Base-by-base conservation (phyloP, 2,888 invertebrate genomes). In the Hesperia comma region DNA sequence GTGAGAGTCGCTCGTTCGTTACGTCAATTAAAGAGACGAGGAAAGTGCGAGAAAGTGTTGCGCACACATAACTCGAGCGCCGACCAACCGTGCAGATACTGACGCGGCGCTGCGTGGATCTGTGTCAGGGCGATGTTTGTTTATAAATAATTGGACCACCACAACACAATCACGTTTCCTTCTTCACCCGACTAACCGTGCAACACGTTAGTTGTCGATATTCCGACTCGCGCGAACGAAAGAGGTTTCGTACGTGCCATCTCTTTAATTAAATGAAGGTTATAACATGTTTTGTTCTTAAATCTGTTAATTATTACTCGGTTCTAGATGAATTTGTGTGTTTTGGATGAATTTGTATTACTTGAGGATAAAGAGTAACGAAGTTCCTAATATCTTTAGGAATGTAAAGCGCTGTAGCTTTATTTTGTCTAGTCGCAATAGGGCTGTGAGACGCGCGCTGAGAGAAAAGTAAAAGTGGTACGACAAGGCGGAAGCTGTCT, bases 21-120 rank as follows among this genome's bases (percentile, higher is more conserved):
- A 92, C 92, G 91, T 92, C 90, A 89, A 91, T 92, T 90, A 91
- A 74, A 86, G 84, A 83, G 78, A 78, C 85, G 81, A 90, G 85
- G 92, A 92, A 92, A 90, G 91, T 85, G 86, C 89, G 89, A 87
- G 92, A 92, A 91, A 92, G 90, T 91, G 76, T 79, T 75, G 74
- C 74, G 79, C 74, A 79, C 82, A 89, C 89, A 89, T 89, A 90
- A 90, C 84, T 80, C 76, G 73, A 78, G 70, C 78, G 62, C 53
- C 56, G 68, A 67, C 74, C 74, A 75, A 77, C 78, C 80, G 78
- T 77, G 82, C 75, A 71, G 57, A 68, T 26, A 61, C 60, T 46
- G 54, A 60, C 56, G 57, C 51, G 61, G 58, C 57, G 63, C 67
- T 60, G 71, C 74, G 71, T 74, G 68, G 79, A 90, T 85, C 80